Base-by-base conservation (phyloP, 2,113 vertebrate species). In the Alethe castanea region DNA sequence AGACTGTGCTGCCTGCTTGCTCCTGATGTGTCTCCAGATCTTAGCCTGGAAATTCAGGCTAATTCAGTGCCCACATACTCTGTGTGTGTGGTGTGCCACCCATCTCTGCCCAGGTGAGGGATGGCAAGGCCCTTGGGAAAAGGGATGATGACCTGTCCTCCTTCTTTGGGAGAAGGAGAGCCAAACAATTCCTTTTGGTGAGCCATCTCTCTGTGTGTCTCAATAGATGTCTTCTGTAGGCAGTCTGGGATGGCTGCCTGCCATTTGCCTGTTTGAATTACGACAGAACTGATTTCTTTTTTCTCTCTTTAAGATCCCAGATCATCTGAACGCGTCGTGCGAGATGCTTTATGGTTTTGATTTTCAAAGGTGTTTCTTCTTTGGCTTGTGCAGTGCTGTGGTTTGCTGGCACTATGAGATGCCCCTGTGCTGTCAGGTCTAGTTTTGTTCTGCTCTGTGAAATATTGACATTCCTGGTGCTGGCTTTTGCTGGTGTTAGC, bases 1-100 rank as follows among this genome's bases (percentile, higher is more conserved):
- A 44, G 35, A 13, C 22, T 0, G 0, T 14, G 26, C 52, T 48
- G 47, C 44, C 66, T 0, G 0, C 26, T 48, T 0, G 0, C 15
- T 86, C 14, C 22, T 26, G 36, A 5, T 0, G 1, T 22, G 20
- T 12, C 45, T 67, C 19, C 47, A 26, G 61, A 53, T 40, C 11
- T 31, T 10, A 29, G 61, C 29, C 35, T 62, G 62, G 54, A 54
- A 69, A 13, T 35, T 22, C 62, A 35, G 53, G 33, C 23, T 35
- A 35, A 35, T 35, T 35, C 35, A 22, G 35, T 31, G 48, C 25
- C 42, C 1, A 0, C 0, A 0, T 26, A 1, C 2, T 3, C 8
- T 3, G 22, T 11, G 23, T 8, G 14, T 5, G 9, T 29, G 33
- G 3, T 35, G 33, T 35, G 52, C 54, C 53, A 26, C 40, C 24